These are phyloP conservation scores for Atta cephalotes DNA, from an alignment of 1,140 invertebrate genomes.

Conservation along the genomic window DNA sequence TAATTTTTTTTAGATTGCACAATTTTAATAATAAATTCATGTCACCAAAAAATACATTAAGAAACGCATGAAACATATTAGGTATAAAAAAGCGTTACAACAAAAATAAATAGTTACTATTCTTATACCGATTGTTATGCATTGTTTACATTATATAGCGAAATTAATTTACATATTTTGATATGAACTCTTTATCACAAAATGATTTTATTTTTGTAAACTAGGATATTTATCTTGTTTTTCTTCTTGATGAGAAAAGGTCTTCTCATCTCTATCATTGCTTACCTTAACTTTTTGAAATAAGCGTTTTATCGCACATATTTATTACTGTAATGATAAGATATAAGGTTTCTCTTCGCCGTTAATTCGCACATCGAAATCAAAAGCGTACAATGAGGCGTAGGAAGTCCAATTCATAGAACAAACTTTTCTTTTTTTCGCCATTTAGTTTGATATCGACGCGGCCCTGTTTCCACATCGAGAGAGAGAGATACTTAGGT, in stretches of 20 bases:
- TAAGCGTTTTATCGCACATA: neutral
- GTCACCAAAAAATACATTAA: neutral
- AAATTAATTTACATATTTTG: neutral
- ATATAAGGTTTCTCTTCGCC: neutral
- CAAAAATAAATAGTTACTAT: neutral
- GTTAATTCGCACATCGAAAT: neutral
- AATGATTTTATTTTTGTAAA: neutral
- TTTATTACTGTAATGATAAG: neutral
- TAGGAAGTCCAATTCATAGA: neutral
- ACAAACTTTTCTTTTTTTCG: constrained; percentile 50
- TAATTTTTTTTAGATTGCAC: neutral
- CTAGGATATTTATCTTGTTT: neutral
- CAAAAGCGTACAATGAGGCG: neutral
- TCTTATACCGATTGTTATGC: neutral
- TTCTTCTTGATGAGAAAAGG: too few relatives aligned
- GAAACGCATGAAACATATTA: neutral
- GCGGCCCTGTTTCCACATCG: constrained; percentile 73
- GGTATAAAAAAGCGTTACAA: neutral
- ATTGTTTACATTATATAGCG: neutral
- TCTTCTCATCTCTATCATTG: neutral
- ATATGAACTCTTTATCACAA: neutral
- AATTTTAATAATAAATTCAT: neutral
- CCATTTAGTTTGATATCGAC: constrained; percentile 62
- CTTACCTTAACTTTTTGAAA: neutral
- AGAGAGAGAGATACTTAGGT: constrained; percentile 78